phyloP scores from a whole-genome alignment of 2,113 vertebrate species.

The Fukomys damarensis region DNA sequence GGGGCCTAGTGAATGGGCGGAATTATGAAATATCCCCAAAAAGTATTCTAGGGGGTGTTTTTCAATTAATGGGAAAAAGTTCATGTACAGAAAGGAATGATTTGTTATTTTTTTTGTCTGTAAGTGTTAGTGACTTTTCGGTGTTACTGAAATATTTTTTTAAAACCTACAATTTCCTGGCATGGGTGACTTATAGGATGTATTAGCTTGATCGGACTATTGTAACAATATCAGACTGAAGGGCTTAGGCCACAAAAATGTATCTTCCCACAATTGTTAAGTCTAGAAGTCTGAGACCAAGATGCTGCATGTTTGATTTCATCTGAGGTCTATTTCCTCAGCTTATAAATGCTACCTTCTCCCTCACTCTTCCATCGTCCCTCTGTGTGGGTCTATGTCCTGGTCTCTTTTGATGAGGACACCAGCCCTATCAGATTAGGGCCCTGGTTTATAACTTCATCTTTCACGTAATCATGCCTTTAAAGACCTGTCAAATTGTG shows the following conservation, averaged over 20 bases:
- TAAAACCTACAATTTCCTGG: background rate
- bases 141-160: background rate
- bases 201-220: background rate
- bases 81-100: background rate
- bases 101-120: background rate
- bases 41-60: background rate
- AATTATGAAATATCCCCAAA: background rate
- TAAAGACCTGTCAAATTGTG: background rate
- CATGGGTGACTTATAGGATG: background rate
- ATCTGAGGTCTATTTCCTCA: background rate
- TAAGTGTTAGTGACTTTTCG: background rate
- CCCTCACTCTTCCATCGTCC: background rate
- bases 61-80: background rate
- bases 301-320: background rate
- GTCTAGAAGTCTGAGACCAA: background rate
- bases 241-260: background rate
- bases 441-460: background rate
- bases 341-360: background rate
- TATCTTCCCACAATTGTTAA: background rate
- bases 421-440: background rate
- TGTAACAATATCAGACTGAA: background rate
- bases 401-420: background rate
- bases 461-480: slow-evolving; percentile 3
- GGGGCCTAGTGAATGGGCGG: background rate
- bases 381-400: background rate